phyloP scores from a whole-genome alignment of 2,113 vertebrate species.

The Anguilla rostrata region DNA sequence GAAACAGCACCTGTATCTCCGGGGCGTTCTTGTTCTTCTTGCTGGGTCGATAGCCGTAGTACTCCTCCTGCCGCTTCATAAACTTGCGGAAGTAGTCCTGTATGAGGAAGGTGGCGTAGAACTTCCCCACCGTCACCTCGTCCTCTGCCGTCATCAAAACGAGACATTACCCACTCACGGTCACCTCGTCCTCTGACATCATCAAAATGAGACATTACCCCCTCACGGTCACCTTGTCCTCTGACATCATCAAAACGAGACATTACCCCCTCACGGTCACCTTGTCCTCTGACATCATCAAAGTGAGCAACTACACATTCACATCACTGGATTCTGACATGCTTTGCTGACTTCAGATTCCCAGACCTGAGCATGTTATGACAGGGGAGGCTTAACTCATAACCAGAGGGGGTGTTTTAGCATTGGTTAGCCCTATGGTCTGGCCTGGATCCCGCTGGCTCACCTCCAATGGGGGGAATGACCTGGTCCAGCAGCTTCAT shows the following conservation, averaged over 20 bases:
- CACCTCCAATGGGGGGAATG: slow-evolving; percentile 91
- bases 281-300: no score
- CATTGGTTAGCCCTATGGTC: no score
- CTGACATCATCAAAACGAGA: background rate
- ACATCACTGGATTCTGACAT: background rate
- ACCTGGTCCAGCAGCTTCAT: slow-evolving; percentile 96
- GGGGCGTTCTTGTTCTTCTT: slow-evolving; percentile 67
- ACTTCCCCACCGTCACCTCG: slow-evolving; percentile 72
- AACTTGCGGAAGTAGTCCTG: slow-evolving; percentile 94
- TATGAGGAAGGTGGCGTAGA: slow-evolving; percentile 93
- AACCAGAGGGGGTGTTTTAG: no score
- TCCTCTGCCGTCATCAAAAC: slow-evolving; percentile 54
- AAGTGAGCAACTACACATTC: no score
- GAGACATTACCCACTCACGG: background rate
- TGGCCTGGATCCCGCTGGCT: slow-evolving; percentile 12
- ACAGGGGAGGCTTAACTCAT: background rate
- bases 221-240: slow-evolving; percentile 23
- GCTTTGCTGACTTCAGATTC: no score
- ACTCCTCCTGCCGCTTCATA: slow-evolving; percentile 91
- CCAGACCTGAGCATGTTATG: background rate
- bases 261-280: background rate
- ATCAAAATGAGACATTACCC: background rate
- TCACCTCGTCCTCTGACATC: slow-evolving; percentile 66
- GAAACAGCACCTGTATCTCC: slow-evolving; percentile 80
- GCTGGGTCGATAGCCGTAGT: slow-evolving; percentile 81